Evolutionary conservation across 64 coral and sea anemone species (phyloP), one percentile per base, ranked within the genome.

Genomic region (Cladopsammia gracilis): DNA sequence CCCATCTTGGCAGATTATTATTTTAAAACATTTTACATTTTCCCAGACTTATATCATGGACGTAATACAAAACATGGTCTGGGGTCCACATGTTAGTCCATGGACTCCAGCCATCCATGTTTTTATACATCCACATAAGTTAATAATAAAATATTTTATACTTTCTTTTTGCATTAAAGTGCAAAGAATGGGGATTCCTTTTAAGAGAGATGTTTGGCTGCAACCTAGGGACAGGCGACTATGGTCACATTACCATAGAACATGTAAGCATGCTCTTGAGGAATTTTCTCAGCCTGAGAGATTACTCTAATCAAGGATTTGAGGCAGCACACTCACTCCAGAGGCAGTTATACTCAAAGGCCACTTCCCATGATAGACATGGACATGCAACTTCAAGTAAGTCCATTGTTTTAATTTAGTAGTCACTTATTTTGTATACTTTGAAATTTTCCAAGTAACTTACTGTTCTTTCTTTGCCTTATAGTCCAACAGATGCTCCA

Each of bases 181-280:
- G 79, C 42, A 83, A 83, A 47, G 57, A 83, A 45, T 83, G 79
- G 79, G 79, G 79, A 12, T 65, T 83, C 25, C 64, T 83, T 7
- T 47, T 83, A 47, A 62, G 79, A 83, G 79, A 47, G 43, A 83
- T 18, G 14, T 83, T 83, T 83, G 79, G 79, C 44, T 15, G 18
- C 0, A 57, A 64, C 3, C 14, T 83, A 10, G 79, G 79, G 62
- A 83, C 79, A 8, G 79, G 79, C 14, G 79, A 83, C 60, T 83
- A 83, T 83, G 79, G 79, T 25, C 79, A 83, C 44, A 83, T 83
- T 25, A 65, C 79, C 79, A 83, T 83, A 16, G 79, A 83, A 65
- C 79, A 83, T 58, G 64, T 24, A 44, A 83, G 79, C 58, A 83
- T 83, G 79, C 60, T 83, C n/a, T 26, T 83, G 25, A 83, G 79